Evolutionary conservation across 2,888 invertebrate species (phyloP), one percentile per base, ranked within the genome.

Genomic region (Drosophila macrothrix): DNA sequence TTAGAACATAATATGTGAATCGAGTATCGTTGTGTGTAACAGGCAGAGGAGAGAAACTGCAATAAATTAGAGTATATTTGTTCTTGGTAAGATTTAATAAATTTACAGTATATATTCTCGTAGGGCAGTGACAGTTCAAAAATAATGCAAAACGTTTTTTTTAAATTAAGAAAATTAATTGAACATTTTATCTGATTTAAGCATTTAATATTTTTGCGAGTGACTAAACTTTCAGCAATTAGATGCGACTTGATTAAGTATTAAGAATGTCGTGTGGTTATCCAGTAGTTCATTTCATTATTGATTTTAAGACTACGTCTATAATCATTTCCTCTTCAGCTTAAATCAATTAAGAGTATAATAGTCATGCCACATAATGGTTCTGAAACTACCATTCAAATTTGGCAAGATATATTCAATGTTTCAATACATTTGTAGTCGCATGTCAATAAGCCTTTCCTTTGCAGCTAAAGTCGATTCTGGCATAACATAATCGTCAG

Each of bases 381-480:
- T n/a, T 35, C 22, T 12, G 22, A 35, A 9, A 19, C 43, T 37
- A 0, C 1, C 16, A 31, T 37, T 31, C 2, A 35, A 19, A 54
- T 41, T 22, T 61, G 22, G 35, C 39, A 35, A 35, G 19, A 6
- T 12, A 19, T 14, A 31, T 4, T 2, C 5, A 3, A 50, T n/a
- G 33, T 61, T 52, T 25, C 16, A 39, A 12, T 16, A 14, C 14
- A 22, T 41, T 10, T 14, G 14, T 28, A 12, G 14, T 7, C 25
- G 46, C 4, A 37, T 35, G 67, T 29, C 60, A 19, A 22, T 65
- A 75, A 78, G 50, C 75, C 7, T 22, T 78, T 78, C 78, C 78
- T 49, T 10, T 41, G 12, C 35, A 39, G 67, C 70, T 78, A 52
- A 74, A 31, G 16, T 60, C 29, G 4, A 35, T 52, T 43, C 29